phyloP scores from a whole-genome alignment of 92 coral and sea anemone species.

The Epizoanthus illoricatus region DNA sequence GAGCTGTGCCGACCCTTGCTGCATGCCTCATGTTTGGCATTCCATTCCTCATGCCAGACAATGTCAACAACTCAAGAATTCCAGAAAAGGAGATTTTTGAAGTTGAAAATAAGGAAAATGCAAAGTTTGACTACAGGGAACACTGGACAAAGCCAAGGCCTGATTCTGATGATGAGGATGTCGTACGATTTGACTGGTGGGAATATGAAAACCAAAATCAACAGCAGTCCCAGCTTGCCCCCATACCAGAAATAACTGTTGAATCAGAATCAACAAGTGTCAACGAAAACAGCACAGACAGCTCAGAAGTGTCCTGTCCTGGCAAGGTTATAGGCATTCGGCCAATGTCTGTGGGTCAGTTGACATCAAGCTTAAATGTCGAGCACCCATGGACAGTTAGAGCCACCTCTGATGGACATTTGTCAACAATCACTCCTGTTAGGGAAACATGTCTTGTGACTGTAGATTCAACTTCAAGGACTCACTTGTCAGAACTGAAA shows the following conservation, averaged over 20 bases:
- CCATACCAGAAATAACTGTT: constrained; percentile 30
- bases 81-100: constrained; percentile 66
- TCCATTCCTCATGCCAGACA: constrained; percentile 91
- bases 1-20: constrained; percentile 94
- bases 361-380: constrained; percentile 12
- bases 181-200: constrained; percentile 43
- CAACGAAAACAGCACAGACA: not conserved
- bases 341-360: constrained; percentile 24
- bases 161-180: not conserved
- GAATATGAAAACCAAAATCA: constrained; percentile 21
- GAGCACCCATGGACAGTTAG: constrained; percentile 53
- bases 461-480: constrained; percentile 56
- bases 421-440: constrained; percentile 45
- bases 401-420: constrained; percentile 52
- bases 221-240: not conserved
- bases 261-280: constrained; percentile 14
- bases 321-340: not conserved
- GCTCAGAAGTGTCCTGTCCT: not conserved
- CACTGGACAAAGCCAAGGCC: not conserved
- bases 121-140: constrained; percentile 32
- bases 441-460: constrained; percentile 76
- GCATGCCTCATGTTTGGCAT: constrained; percentile 97
- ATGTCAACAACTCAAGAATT: constrained; percentile 56
- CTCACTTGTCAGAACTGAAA: constrained; percentile 66
- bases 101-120: constrained; percentile 52